Evolutionary conservation across 2,797 vertebrate genomes (phyloP).

Genomic region (Lithobates pipiens): DNA sequence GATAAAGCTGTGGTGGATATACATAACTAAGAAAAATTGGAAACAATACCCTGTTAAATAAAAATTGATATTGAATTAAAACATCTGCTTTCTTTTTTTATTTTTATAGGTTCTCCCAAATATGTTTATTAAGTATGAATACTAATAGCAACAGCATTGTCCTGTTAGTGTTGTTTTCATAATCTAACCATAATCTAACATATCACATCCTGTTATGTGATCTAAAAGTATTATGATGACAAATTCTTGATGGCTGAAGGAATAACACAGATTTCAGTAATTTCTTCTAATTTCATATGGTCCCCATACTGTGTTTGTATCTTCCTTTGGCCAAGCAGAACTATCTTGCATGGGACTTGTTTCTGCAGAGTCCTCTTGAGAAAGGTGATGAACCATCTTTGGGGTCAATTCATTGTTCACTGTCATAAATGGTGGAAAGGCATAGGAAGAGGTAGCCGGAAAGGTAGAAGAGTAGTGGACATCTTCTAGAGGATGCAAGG

Average conservation of each 20-base stretch:
- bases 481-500: conserved; percentile 86
- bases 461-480: conserved; percentile 81
- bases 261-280: conserved; percentile 73
- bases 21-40: no score
- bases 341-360: conserved; percentile 68
- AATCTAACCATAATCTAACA: no score
- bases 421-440: conserved; percentile 79
- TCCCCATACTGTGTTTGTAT: conserved; percentile 81
- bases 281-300: conserved; percentile 85
- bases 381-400: conserved; percentile 77
- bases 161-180: background rate
- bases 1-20: no score
- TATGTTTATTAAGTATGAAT: no score
- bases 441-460: conserved; percentile 73
- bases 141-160: no score
- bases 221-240: background rate
- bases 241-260: conserved; percentile 12
- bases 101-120: no score
- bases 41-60: no score
- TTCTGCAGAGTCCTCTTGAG: conserved; percentile 75
- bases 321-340: conserved; percentile 86
- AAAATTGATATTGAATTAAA: no score
- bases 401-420: conserved; percentile 77
- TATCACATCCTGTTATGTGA: background rate
- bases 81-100: no score